Base-by-base conservation (phyloP, 2,113 vertebrate genomes). In the Psammodynastes pulverulentus region DNA sequence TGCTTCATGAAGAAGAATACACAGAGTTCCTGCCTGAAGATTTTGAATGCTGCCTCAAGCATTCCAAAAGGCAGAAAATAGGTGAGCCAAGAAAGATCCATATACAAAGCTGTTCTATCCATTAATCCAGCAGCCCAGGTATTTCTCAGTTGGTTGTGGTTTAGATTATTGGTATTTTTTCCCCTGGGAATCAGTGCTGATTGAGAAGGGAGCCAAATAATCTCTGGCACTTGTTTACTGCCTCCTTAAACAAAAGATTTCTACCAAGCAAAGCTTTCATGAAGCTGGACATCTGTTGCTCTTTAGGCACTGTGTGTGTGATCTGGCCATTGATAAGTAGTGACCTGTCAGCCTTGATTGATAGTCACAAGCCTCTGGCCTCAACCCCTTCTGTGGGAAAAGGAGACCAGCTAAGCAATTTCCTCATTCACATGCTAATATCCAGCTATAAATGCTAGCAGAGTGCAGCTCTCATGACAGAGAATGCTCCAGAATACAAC, bases 271-370 rank as follows among this genome's bases (percentile, higher is more conserved):
- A 96, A 91, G 96, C 96, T 96, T 97, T 97, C 92, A 96, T 98
- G 88, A 84, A 97, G 97, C 97, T 96, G 97, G 98, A 98, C 98
- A 98, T 98, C 98, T 98, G 98, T 98, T 97, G 97, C 97, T 96
- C 94, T 97, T 97, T 96, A 95, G 95, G 93, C 97, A 94, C 97
- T 95, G 48, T 53, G 34, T 49, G 72, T 89, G 72, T 19, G 91
- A 86, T 89, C 23, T 92, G 46, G 52, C 92, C 96, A 96, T 97
- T 98, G 97, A 98, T 98, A 98, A 97, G 97, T 97, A 97, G 97
- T 98, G 98, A 98, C 98, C 98, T 98, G 98, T 98, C 98, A 98
- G 96, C 97, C 96, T 97, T 98, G 98, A 98, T 98, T 98, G 98
- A 98, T 98, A 97, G 98, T 97, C 97, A 94, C 95, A 96, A 96